A percentile compares a stretch with the other conserved stretches of the same genome.
These are phyloP conservation scores for Drosophila santomea DNA, from an alignment of 1,140 invertebrate genomes.

Conservation along the genomic window DNA sequence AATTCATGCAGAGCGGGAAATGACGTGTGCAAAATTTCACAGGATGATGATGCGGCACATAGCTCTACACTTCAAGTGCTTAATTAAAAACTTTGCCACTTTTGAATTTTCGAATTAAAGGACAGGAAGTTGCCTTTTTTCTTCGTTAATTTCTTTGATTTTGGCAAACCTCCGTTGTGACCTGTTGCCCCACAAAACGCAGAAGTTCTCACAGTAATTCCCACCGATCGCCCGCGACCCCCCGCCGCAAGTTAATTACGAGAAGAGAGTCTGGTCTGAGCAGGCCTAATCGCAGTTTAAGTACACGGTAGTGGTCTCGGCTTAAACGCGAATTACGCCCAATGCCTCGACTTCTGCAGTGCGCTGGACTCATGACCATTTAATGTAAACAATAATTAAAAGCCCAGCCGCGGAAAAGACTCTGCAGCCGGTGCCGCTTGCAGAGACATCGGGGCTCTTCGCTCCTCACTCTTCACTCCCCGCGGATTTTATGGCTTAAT, in stretches of 20 bases:
- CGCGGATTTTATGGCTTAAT: constrained; percentile 68
- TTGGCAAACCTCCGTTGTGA: constrained; percentile 44
- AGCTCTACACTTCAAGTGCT: constrained; percentile 40
- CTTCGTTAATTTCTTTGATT: constrained; percentile 18
- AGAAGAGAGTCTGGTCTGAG: constrained; percentile 16
- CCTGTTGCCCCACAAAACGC: constrained; percentile 70
- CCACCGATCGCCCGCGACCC: constrained; percentile 19
- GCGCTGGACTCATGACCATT: constrained; percentile 76
- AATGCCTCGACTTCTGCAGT: constrained; percentile 50
- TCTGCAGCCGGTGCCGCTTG: constrained; percentile 33
- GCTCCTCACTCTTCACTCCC: constrained; percentile 10
- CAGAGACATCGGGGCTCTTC: constrained; percentile 15
- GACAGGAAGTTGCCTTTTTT: constrained; percentile 49
- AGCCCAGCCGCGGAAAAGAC: constrained; percentile 35
- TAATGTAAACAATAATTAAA: constrained; percentile 83
- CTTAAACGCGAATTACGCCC: constrained; percentile 81
- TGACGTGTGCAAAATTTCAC: constrained; percentile 81
- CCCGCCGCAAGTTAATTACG: constrained; percentile 57
- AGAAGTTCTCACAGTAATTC: constrained; percentile 62
- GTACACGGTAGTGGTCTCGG: constrained; percentile 70
- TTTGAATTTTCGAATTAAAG: constrained; percentile 72
- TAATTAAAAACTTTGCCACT: constrained; percentile 74
- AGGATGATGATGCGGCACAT: constrained; percentile 64
- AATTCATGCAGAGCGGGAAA: constrained; percentile 79
- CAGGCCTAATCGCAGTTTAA: constrained; percentile 78